Percentiles rank a stretch among this genome's conserved stretches.
Evolutionary conservation across 2,113 vertebrate genomes (phyloP).

Genomic region (Melanerpes aurifrons): DNA sequence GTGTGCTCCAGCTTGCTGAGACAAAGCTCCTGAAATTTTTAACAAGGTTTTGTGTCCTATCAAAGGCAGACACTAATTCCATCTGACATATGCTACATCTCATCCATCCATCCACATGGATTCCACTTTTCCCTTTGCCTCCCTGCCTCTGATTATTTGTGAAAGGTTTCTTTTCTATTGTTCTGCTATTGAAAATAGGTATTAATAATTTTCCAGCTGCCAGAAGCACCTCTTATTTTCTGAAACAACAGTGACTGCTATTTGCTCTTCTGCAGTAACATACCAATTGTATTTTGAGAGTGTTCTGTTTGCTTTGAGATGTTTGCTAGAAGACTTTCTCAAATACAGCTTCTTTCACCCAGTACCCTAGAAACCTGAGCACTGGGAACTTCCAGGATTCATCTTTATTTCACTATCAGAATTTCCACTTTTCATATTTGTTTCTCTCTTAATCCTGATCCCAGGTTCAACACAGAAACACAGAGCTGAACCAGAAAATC

Average conservation of each 20-base stretch:
- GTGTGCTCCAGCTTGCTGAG: background rate
- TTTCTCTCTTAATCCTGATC: background rate
- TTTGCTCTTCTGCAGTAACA: background rate
- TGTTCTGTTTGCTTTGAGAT: background rate
- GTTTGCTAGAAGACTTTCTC: background rate
- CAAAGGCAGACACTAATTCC: constrained; percentile 24
- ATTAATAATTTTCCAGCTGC: background rate
- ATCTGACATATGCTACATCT: background rate
- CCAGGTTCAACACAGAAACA: background rate
- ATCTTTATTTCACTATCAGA: background rate
- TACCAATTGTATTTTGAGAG: background rate
- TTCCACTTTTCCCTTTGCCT: background rate
- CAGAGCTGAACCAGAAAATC: too few relatives aligned
- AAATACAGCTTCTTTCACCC: background rate
- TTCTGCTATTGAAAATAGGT: background rate
- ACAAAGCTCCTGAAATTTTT: constrained; percentile 29
- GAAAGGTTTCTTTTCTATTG: background rate
- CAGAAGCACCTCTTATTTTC: background rate
- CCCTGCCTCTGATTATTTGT: background rate
- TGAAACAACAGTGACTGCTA: background rate
- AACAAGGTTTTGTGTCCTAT: constrained; percentile 6
- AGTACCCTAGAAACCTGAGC: background rate
- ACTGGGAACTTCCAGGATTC: background rate
- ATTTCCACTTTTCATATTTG: background rate
- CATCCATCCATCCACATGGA: constrained; percentile 1